These are phyloP conservation scores for Platysternon megacephalum DNA, from an alignment of 2,113 vertebrate species.

Conservation along the genomic window DNA sequence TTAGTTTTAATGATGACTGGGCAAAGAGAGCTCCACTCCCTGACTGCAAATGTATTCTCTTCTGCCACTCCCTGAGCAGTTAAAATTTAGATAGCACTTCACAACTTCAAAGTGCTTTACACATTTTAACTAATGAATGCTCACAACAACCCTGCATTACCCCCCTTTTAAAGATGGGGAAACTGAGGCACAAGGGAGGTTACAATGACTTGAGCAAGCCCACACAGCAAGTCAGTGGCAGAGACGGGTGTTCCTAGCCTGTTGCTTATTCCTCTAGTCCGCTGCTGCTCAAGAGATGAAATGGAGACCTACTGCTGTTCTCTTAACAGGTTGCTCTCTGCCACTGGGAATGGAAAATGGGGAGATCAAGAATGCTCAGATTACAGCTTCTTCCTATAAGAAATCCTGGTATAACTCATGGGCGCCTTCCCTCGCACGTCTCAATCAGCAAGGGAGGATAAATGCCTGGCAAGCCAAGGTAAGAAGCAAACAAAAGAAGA, in stretches of 20 bases:
- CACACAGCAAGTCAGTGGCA: background rate
- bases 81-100: background rate
- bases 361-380: constrained; percentile 77
- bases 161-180: background rate
- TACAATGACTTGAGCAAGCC: background rate
- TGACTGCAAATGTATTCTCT: background rate
- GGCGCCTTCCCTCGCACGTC: no score
- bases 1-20: no score
- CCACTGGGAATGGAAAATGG: constrained; percentile 88
- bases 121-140: background rate
- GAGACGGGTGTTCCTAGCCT: background rate
- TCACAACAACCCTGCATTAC: background rate
- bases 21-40: no score
- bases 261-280: background rate
- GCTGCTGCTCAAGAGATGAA: background rate
- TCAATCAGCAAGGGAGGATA: no score
- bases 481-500: no score
- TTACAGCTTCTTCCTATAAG: no score
- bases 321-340: constrained; percentile 84
- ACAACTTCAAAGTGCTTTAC: background rate
- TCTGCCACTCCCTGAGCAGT: background rate
- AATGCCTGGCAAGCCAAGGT: no score
- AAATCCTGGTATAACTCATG: no score
- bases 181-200: no score
- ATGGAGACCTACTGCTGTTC: background rate